phyloP scores from a whole-genome alignment of 2,113 vertebrate species.

The Numida meleagris region DNA sequence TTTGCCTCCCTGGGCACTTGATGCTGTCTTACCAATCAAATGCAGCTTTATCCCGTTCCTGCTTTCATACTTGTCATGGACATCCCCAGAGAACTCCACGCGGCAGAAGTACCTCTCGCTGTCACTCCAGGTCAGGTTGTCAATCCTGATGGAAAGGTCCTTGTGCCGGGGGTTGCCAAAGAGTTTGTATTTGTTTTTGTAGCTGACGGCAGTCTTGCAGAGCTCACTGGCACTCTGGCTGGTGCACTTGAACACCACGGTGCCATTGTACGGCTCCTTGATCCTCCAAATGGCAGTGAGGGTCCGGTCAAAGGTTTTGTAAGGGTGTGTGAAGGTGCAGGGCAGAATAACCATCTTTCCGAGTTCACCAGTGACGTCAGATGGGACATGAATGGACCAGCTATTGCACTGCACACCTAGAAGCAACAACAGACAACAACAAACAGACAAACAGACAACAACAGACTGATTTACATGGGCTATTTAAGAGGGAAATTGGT shows the following conservation, averaged over 20 bases:
- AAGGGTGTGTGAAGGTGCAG: conserved; percentile 92
- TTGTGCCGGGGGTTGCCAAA: conserved; percentile 91
- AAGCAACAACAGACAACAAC: neutral
- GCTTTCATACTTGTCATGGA: conserved; percentile 87
- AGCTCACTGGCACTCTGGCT: conserved; percentile 74
- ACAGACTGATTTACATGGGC: neutral
- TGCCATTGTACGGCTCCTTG: conserved; percentile 79
- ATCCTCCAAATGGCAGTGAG: conserved; percentile 89
- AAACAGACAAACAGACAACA: too few relatives aligned
- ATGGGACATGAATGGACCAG: conserved; percentile 87
- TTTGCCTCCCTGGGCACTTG: neutral
- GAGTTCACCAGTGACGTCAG: conserved; percentile 84
- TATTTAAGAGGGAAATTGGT: neutral
- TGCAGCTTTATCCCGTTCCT: conserved; percentile 86
- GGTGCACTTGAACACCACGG: conserved; percentile 85
- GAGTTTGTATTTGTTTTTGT: conserved; percentile 88
- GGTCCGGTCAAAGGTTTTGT: conserved; percentile 84
- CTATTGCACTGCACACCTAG: conserved; percentile 75
- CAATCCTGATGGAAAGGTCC: conserved; percentile 90
- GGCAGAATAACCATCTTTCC: conserved; percentile 87
- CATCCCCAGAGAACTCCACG: conserved; percentile 84
- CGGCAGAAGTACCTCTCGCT: conserved; percentile 89
- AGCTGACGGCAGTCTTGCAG: conserved; percentile 82
- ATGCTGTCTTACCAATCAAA: conserved; percentile 80
- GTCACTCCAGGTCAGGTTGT: conserved; percentile 84